Evolutionary conservation across 2,113 vertebrate species (phyloP), one percentile per base, ranked within the genome.

Genomic region (Saguinus midas): DNA sequence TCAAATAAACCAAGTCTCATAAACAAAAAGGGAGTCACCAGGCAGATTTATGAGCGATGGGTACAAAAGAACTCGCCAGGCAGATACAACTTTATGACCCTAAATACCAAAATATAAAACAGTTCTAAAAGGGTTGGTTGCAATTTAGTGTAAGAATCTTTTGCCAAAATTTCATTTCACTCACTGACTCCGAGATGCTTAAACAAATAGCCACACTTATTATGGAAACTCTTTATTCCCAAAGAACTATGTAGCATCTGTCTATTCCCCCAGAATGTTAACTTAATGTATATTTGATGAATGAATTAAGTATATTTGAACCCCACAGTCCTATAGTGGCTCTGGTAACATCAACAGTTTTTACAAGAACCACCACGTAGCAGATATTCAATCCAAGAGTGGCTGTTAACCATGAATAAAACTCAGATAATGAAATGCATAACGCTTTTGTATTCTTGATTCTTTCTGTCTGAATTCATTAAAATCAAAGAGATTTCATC

Each of bases 401-500:
- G 10, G 5, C 55, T 86, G 16, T 50, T 78, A 61, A 86, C 7
- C 27, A 18, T 52, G 43, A 83, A 82, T 61, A 84, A 86, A 87
- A 72, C 40, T 86, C 84, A 66, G 61, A 17, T 35, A 32, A 68
- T 68, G 66, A 68, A 68, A 68, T 68, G 55, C 16, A 8, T 57
- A 96, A 78, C 61, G 58, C 70, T 95, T 94, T 92, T 92, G 79
- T 96, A 95, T 91, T 57, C 91, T 93, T 84, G 50, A 66, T 87
- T 89, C 57, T 90, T 92, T 72, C 80, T 95, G 82, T 95, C 92
- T 82, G n/a, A 90, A 68, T 92, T 94, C 25, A 90, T 96, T 97
- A 96, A 90, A 97, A 76, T 97, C 64, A 95, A 96, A 95, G 52
- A 57, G 64, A 90, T 76, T 86, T 94, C 27, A 5, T 79, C 45